Base-by-base conservation (phyloP, 2,888 invertebrate genomes). In the Drosophila quinaria region DNA sequence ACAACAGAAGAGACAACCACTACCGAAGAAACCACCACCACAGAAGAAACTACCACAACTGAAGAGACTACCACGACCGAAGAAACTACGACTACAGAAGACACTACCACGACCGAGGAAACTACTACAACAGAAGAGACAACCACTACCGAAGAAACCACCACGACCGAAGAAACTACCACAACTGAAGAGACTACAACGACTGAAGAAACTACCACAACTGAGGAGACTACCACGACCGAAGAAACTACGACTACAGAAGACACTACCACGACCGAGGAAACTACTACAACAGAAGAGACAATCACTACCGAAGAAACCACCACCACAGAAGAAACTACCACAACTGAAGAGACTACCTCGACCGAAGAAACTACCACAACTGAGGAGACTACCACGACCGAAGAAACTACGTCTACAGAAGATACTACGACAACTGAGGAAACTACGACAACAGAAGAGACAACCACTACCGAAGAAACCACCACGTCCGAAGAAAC, bases 71-170 rank as follows among this genome's bases (percentile, higher is more conserved):
- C 17, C 1, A 29, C 29, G 2, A 19, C 17, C 4, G 6, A 37
- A 2, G 46, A 46, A 11, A 17, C 55, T 5, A 41, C 55, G 1
- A 42, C 39, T 2, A 41, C 39, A 1, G 52, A 39, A 11, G 37
- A 37, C 1, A 52, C 52, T 15, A 29, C 52, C 0, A 25, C 42
- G 2, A 55, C 54, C 0, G 29, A 25, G 9, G 54, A 13, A 1
- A 54, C 54, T 8, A 29, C 54, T 0, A 54, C 54, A 4, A 55
- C 54, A 0, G 42, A 41, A 19, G 54, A 42, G 0, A 37, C 52
- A 4, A 41, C 52, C 5, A 15, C 39, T 15, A 15, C 52, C 0
- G 35, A 35, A 4, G 35, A 1, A 8, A 25, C 52, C 1, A 25
- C 52, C 1, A 25, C 52, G 0, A 41, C 52, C 0, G 52, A 29